Evolutionary conservation across 2,888 invertebrate species (phyloP).

Genomic region (Ctena decussata): DNA sequence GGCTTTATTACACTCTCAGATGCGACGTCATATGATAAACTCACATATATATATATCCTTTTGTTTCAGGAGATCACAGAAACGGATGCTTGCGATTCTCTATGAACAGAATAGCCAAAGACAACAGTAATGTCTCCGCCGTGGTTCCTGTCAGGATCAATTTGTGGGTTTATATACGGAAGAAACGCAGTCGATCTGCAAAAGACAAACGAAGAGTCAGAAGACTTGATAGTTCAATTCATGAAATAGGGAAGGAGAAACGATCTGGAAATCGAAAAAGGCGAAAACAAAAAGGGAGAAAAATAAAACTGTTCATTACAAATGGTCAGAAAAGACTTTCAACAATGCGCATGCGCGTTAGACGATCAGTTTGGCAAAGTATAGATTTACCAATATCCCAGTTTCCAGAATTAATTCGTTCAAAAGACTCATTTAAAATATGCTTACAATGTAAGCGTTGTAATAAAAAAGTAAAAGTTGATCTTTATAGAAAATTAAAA

Average conservation of each 20-base stretch:
- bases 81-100: not conserved
- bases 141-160: constrained; percentile 36
- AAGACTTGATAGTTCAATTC: not conserved
- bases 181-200: not conserved
- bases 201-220: not conserved
- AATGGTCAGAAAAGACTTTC: constrained; percentile 38
- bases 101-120: not conserved
- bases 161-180: constrained; percentile 42
- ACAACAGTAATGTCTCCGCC: not conserved
- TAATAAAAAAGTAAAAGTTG: constrained; percentile 52
- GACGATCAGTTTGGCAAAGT: constrained; percentile 42
- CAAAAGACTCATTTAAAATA: constrained; percentile 40
- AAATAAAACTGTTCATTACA: constrained; percentile 50
- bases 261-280: not conserved
- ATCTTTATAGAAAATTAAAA: constrained; percentile 31
- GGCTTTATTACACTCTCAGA: no score
- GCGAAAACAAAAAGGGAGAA: constrained; percentile 21
- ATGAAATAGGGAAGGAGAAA: constrained; percentile 12
- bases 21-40: no score
- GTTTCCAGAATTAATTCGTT: constrained; percentile 40
- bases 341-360: constrained; percentile 48
- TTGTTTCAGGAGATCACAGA: not conserved
- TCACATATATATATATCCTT: no score
- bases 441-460: constrained; percentile 57
- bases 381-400: constrained; percentile 58